These are phyloP conservation scores for Sphaeridia pumilis DNA, from an alignment of 2,888 invertebrate species.

Conservation along the genomic window DNA sequence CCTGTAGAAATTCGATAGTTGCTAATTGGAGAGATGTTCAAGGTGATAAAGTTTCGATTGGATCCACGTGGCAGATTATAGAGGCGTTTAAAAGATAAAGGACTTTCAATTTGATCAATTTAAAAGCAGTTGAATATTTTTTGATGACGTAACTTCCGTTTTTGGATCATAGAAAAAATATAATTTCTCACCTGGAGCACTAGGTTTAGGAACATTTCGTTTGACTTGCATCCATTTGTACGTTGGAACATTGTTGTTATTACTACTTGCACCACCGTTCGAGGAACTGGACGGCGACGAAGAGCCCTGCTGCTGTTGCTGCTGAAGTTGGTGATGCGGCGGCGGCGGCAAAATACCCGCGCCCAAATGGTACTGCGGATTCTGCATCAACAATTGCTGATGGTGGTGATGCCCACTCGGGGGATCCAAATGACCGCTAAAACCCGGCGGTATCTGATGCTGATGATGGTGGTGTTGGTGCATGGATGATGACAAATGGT, in stretches of 20 bases:
- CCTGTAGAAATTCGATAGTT: too few species aligned
- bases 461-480: conserved; percentile 8
- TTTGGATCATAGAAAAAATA: background rate
- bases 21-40: too few species aligned
- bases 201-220: conserved; percentile 84
- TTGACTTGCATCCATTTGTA: conserved; percentile 99
- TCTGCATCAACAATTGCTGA: conserved; percentile 40
- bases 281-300: background rate
- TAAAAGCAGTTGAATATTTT: background rate
- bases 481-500: background rate
- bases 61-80: conserved; percentile 5
- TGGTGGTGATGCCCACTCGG: too few species aligned
- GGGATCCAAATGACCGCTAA: too few species aligned
- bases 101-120: background rate
- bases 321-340: conserved; percentile 2
- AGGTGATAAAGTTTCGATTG: background rate
- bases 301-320: background rate
- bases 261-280: conserved; percentile 5
- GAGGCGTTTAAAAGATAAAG: too few species aligned
- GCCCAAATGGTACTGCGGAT: conserved; percentile 40
- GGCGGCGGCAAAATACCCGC: conserved; percentile 6
- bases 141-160: background rate
- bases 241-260: conserved; percentile 49
- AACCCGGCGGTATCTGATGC: conserved; percentile 37
- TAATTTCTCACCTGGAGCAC: conserved; percentile 13